phyloP scores from a whole-genome alignment of 2,113 vertebrate species.

The Ailurus styani region DNA sequence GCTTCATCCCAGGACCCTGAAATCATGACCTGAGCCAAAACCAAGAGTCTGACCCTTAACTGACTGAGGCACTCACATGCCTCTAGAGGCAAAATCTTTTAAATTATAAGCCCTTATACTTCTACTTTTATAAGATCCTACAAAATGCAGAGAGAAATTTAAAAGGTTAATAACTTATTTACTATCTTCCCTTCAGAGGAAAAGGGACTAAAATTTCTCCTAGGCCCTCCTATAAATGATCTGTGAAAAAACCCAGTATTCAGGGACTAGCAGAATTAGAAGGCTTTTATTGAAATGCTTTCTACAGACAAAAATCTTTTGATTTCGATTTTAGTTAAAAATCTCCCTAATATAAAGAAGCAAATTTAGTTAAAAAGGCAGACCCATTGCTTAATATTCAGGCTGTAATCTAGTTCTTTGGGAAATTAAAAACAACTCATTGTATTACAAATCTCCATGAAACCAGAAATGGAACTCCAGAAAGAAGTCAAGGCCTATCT shows the following conservation, averaged over 20 bases:
- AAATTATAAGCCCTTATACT: not conserved
- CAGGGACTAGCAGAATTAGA: not conserved
- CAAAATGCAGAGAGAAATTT: not conserved
- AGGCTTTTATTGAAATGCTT: not conserved
- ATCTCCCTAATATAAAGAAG: not conserved
- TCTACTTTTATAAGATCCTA: not conserved
- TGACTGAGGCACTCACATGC: not conserved
- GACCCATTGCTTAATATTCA: not conserved
- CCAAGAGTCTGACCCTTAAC: not conserved
- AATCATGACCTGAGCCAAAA: not conserved
- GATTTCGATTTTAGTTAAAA: not conserved
- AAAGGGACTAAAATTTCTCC: not conserved
- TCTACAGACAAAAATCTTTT: not conserved
- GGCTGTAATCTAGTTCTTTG: not conserved
- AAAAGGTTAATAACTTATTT: not conserved
- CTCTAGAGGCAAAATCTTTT: not conserved
- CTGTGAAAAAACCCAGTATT: not conserved
- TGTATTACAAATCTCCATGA: not conserved
- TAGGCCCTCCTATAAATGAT: not conserved
- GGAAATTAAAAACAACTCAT: not conserved
- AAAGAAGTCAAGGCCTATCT: not conserved
- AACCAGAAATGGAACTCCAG: not conserved
- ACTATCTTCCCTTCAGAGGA: not conserved
- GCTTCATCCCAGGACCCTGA: not conserved
- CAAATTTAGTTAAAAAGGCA: not conserved